A percentile compares a stretch with the other conserved stretches of the same genome.
Evolutionary conservation across 1,140 invertebrate species (phyloP).

Genomic region (Hypsibius dujardini): DNA sequence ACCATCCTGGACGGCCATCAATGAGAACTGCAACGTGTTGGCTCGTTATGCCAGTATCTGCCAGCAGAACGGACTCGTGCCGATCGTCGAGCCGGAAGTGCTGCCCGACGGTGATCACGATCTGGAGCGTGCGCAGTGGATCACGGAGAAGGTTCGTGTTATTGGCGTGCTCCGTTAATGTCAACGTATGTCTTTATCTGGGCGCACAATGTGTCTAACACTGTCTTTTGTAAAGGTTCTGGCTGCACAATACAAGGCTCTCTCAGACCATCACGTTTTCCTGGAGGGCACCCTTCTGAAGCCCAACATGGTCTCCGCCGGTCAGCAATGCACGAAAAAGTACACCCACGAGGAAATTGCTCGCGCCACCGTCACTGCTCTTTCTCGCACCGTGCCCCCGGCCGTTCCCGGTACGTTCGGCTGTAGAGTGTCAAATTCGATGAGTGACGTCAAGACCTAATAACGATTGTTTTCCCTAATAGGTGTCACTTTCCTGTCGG

Average conservation of each 20-base stretch:
- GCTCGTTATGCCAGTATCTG: constrained; percentile 90
- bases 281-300: constrained; percentile 92
- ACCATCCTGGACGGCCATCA: constrained; percentile 68
- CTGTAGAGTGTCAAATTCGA: too few relatives aligned
- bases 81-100: constrained; percentile 88
- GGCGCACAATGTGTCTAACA: too few relatives aligned
- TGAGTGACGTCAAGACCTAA: too few relatives aligned
- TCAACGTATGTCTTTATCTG: too few relatives aligned
- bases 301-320: constrained; percentile 92
- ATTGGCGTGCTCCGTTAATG: too few relatives aligned
- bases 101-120: constrained; percentile 77
- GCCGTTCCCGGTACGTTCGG: constrained; percentile 56
- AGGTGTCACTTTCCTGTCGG: constrained; percentile 82
- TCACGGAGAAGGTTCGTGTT: constrained; percentile 55
- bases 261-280: constrained; percentile 88
- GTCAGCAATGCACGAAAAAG: constrained; percentile 52
- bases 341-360: constrained; percentile 53
- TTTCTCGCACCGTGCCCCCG: constrained; percentile 69
- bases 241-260: constrained; percentile 85
- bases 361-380: constrained; percentile 68
- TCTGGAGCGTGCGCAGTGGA: constrained; percentile 72
- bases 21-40: constrained; percentile 85
- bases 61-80: constrained; percentile 76
- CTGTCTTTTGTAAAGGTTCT: constrained; percentile 42
- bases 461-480: too few relatives aligned